Base-by-base conservation (phyloP, 92 coral and sea anemone genomes). In the Paragorgia papillata region DNA sequence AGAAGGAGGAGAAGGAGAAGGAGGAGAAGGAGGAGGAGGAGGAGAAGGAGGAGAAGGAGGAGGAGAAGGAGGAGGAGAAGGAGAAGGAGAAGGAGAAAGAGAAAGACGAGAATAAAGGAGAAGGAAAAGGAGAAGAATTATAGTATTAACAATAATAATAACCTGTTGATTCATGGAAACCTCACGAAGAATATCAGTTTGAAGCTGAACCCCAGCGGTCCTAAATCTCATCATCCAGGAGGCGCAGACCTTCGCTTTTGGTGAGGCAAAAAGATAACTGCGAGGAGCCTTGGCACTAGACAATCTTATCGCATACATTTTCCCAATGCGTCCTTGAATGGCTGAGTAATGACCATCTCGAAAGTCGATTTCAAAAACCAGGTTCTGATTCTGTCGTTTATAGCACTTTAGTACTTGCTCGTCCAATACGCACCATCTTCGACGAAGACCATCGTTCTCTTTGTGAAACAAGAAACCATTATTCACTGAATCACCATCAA, bases 181-280 rank as follows among this genome's bases (percentile, higher is more conserved):
- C 77, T 70, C 77, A 19, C 77, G 77, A 8, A 70, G 57, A 32
- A 70, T 70, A 19, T 70, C 77, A 24, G 51, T 63, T 24, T 70
- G 77, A 17, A 70, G 50, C 19, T 57, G 77, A 32, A 70, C 77
- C 21, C 77, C 77, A 18, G 63, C 77, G 13, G 46, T 8, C 15
- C 77, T 54, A 30, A 70, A 70, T 50, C 34, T 35, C 48, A 70
- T 35, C 77, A 70, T 20, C 77, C 77, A 70, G 46, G 77, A 70
- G 24, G 77, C 77, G 63, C 56, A 14, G 13, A 57, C 57, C 46
- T 70, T 63, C 44, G 40, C 77, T 30, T 70, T 70, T n/a, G 62
- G 77, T 32, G 77, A 70, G 25, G 77, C 77, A 19, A 70, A 54
- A 12, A 70, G 50, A 53, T 50, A 39, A 30, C 62, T 50, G 6